Base-by-base conservation (phyloP, 2,113 vertebrate genomes). In the Strix uralensis region DNA sequence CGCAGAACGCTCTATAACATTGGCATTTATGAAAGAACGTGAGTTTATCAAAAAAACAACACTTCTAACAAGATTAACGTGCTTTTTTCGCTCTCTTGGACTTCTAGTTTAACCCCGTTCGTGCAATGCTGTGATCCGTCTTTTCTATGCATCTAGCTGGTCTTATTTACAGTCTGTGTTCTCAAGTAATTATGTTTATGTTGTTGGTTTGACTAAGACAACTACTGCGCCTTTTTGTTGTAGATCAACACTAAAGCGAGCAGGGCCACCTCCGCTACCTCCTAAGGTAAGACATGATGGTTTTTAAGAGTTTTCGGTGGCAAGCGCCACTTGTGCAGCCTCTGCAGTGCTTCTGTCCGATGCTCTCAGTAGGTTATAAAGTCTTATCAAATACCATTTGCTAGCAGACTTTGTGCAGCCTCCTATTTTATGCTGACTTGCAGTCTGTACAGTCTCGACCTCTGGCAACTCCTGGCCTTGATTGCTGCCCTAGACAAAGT, bases 241-340 rank as follows among this genome's bases (percentile, higher is more conserved):
- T 94, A 99, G 99, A 57, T 99, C 98, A 2, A 99, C 99, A 7
- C 98, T 99, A 32, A 99, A 99, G 96, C 98, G 98, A 73, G 98
- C 98, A 54, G 51, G 98, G 91, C 99, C 99, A 2, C 99, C 99
- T 92, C 99, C 99, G 1, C 98, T 99, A 36, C 99, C 99, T 87
- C 99, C 99, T 30, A 99, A 99, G 98, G 99, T 99, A 93, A 98
- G 96, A 58, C 19, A 6, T 32, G 16, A 32, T 15, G 46, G 32
- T 2, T 9, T 55, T 71, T 1, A 1, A 15, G 82, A 34, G 34
- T 4, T 74, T 10, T 1, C 10, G 42, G 15, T 1, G 5, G 14
- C 38, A 29, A 57, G 49, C 12, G 7, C 25, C 55, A 11, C 29
- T 32, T 10, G 15, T 4, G 69, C 46, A 72, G n/a, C 0, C 65